phyloP scores from a whole-genome alignment of 1,140 invertebrate species.

The Anagrus nilaparvatae region DNA sequence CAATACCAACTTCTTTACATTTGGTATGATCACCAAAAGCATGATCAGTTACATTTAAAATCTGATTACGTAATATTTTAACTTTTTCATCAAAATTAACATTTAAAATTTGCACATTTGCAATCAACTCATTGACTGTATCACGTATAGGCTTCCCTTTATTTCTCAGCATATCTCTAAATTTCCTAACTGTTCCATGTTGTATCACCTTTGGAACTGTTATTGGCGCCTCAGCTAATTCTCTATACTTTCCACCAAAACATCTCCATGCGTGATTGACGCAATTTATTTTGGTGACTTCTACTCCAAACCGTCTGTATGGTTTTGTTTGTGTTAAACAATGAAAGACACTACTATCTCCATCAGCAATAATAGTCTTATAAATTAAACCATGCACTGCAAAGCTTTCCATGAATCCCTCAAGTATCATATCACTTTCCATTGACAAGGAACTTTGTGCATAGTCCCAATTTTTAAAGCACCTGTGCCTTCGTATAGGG shows the following conservation, averaged over 20 bases:
- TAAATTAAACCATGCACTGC: conserved; percentile 33
- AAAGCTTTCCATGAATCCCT: conserved; percentile 33
- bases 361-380: conserved; percentile 33
- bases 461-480: conserved; percentile 28
- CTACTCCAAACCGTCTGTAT: conserved; percentile 20
- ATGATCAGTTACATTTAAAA: conserved; percentile 24
- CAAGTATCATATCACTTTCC: conserved; percentile 33
- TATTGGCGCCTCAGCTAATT: conserved; percentile 5
- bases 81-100: conserved; percentile 3
- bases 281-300: conserved; percentile 33
- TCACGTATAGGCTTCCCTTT: conserved; percentile 14
- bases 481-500: conserved; percentile 16
- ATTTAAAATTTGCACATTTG: conserved; percentile 6
- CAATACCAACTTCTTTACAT: conserved; percentile 23
- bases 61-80: conserved; percentile 18
- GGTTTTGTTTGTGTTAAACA: conserved; percentile 20
- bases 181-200: background rate
- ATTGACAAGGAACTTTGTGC: conserved; percentile 27
- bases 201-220: conserved; percentile 1
- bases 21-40: conserved; percentile 31
- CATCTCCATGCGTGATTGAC: conserved; percentile 26
- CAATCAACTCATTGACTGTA: conserved; percentile 14
- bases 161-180: conserved; percentile 8
- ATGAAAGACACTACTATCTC: conserved; percentile 34
- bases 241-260: conserved; percentile 17